A percentile compares a stretch with the other conserved stretches of the same genome.
Evolutionary conservation across 2,797 vertebrate genomes (phyloP).

Genomic region (Potorous gilbertii): DNA sequence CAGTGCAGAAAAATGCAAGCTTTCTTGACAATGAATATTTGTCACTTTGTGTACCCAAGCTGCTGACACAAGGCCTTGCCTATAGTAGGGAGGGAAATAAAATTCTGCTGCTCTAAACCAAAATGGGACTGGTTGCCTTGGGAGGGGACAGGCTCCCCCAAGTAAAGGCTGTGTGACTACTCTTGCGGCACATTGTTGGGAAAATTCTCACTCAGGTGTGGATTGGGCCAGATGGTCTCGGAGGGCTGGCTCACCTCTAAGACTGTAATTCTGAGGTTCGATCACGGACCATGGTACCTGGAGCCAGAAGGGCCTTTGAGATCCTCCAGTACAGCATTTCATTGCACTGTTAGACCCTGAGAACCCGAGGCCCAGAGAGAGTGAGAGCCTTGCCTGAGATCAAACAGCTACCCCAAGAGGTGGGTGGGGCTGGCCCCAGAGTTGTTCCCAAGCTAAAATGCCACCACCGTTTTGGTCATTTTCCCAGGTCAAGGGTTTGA

Average conservation of each 20-base stretch:
- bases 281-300: not conserved
- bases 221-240: not conserved
- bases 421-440: not conserved
- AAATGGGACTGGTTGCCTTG: not conserved
- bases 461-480: not conserved
- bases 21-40: not conserved
- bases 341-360: not conserved
- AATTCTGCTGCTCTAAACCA: not conserved
- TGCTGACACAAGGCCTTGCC: not conserved
- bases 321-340: not conserved
- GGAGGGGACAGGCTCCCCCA: too few species aligned
- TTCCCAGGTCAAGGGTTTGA: slow-evolving; percentile 92
- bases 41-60: not conserved
- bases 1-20: not conserved
- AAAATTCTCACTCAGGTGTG: not conserved
- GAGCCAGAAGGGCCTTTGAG: not conserved
- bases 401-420: not conserved
- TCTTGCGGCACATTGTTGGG: not conserved
- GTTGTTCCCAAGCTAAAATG: not conserved
- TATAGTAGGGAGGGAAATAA: not conserved
- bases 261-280: not conserved
- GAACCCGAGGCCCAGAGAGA: not conserved
- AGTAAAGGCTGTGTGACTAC: not conserved
- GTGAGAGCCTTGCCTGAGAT: not conserved
- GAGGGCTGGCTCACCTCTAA: not conserved